phyloP scores from a whole-genome alignment of 2,113 vertebrate species.

The Takifugu bimaculatus region DNA sequence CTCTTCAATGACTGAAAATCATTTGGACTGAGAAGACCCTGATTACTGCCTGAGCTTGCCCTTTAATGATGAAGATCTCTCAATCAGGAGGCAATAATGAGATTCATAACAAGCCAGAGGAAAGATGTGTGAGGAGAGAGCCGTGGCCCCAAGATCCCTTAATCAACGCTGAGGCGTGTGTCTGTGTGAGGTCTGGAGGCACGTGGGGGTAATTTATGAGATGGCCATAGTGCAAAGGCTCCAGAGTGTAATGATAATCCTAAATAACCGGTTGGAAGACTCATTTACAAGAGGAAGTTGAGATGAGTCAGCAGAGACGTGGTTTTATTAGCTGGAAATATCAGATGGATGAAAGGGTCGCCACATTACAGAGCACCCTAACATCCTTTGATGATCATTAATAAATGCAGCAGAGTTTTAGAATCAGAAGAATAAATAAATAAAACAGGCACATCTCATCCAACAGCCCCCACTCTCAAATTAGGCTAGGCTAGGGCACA shows the following conservation, averaged over 20 bases:
- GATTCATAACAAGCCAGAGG: slow-evolving; percentile 10
- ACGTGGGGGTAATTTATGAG: slow-evolving; percentile 3
- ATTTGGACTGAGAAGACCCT: slow-evolving; percentile 21
- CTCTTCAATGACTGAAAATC: slow-evolving; percentile 29
- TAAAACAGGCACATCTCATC: too few relatives aligned
- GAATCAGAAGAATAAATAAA: too few relatives aligned
- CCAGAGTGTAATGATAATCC: neutral
- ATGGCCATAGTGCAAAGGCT: slow-evolving; percentile 18
- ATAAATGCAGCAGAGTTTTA: too few relatives aligned
- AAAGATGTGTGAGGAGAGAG: slow-evolving; percentile 6
- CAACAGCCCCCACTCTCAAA: too few relatives aligned
- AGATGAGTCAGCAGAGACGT: neutral
- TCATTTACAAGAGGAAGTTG: neutral
- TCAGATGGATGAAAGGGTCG: too few relatives aligned
- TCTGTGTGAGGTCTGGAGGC: neutral
- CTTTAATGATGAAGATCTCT: slow-evolving; percentile 17
- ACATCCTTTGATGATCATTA: too few relatives aligned
- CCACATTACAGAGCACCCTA: too few relatives aligned
- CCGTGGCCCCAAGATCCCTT: slow-evolving; percentile 14
- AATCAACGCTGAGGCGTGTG: slow-evolving; percentile 17
- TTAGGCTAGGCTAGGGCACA: too few relatives aligned
- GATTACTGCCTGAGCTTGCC: slow-evolving; percentile 14
- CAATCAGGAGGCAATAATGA: slow-evolving; percentile 26
- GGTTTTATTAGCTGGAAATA: too few relatives aligned
- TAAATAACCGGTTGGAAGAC: slow-evolving; percentile 27